Base-by-base conservation (phyloP, 2,113 vertebrate species). In the Ceratotherium simum region DNA sequence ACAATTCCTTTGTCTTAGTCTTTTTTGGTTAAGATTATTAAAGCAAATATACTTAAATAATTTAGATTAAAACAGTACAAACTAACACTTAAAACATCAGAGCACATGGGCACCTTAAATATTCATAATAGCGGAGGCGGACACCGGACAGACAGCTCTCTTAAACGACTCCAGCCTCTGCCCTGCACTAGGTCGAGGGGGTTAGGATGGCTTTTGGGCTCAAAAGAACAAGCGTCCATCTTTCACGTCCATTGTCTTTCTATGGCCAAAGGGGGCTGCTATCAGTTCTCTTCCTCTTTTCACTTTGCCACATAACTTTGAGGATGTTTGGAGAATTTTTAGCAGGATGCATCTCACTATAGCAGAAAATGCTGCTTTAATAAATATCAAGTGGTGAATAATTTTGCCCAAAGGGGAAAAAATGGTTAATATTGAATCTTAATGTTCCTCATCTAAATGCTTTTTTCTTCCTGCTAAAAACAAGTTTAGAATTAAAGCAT, bases 401-500 rank as follows among this genome's bases (percentile, higher is more conserved):
- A 99, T 98, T 98, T 99, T 98, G 98, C 98, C 98, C 98, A 25
- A 69, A 99, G 98, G 98, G 98, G 98, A 96, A 42, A 98, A 98
- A 99, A 99, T 98, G 98, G 99, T 99, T 99, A 99, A 99, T 98
- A 98, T 97, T 98, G 98, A 98, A 99, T 99, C 99, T 99, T 99
- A 99, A 99, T 99, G 99, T 99, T 99, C 99, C 99, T 99, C 99
- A 96, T 99, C 99, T 99, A 99, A 99, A 99, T 99, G 99, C 99
- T 99, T 99, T 97, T 98, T 99, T 99, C 99, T 99, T 99, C 99
- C 99, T 99, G 99, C 99, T 99, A 99, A 99, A 99, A 99, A 99
- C 99, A 99, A 99, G 99, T 99, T 99, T 99, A 99, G 99, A 99
- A 99, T 99, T 99, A 99, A 99, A 99, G 99, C 99, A 97, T 99